Conservation (phyloP, 2,888 invertebrate genomes). For the Sarcophaga rosellei region DNA sequence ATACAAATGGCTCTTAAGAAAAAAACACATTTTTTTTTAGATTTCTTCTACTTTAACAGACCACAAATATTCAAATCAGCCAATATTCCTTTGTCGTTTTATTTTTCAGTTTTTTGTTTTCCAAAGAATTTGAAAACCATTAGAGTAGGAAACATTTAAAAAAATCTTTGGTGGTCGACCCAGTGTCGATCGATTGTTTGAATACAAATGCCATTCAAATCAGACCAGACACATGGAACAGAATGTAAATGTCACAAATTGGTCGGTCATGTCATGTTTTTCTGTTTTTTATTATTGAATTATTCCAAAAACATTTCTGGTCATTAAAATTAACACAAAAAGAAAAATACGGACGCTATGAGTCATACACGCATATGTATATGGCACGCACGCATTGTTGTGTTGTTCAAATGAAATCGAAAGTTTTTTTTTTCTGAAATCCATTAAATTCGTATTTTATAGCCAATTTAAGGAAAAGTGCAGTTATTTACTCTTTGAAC, state of each 20-base stretch:
- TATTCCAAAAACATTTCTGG: constrained; percentile 16
- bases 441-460: neutral
- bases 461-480: neutral
- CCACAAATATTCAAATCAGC: constrained; percentile 42
- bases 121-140: constrained; percentile 9
- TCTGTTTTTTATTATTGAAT: neutral
- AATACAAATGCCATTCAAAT: constrained; percentile 28
- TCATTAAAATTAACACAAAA: constrained; percentile 44
- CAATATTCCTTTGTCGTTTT: neutral
- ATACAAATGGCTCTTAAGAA: constrained; percentile 25
- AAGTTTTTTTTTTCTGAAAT: neutral
- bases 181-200: constrained; percentile 37
- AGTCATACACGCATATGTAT: no score
- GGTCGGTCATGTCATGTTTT: neutral
- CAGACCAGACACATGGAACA: constrained; percentile 10
- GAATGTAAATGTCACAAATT: constrained; percentile 62
- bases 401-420: neutral
- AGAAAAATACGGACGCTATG: neutral
- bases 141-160: neutral
- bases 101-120: neutral
- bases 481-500: neutral
- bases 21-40: neutral
- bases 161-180: constrained; percentile 46
- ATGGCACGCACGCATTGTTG: no score
- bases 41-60: neutral